Evolutionary conservation across 2,113 vertebrate species (phyloP), one percentile per base, ranked within the genome.

Genomic region (Gopherus flavomarginatus): DNA sequence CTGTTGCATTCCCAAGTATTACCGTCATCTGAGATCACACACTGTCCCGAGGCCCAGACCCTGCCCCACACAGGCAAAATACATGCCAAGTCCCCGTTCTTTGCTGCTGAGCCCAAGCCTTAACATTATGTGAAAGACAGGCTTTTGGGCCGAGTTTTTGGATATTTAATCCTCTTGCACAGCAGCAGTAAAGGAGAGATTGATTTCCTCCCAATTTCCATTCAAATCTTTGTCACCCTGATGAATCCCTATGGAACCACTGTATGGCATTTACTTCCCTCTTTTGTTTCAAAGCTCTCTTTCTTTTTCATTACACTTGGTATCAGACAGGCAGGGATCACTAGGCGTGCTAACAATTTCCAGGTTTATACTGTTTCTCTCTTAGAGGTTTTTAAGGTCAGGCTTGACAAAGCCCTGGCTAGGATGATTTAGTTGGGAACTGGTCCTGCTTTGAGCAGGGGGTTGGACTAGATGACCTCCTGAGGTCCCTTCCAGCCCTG

Each of bases 1-100:
- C 24, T 0, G 0, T 22, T 6, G 56, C 52, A 2, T 65, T 1
- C 19, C 0, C 5, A 31, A 31, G 54, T 29, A 5, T 27, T 35
- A 65, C 52, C 29, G 1, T 17, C 3, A 17, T 29, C 80, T 44
- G 8, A 56, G 21, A 77, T 44, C 42, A 24, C 69, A 42, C 9
- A 35, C 13, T n/a, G 42, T n/a, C 38, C 86, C 21, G 17, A 42
- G 35, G 38, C 38, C 10, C 75, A 24, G 42, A 11, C 35, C 69
- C 69, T 72, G n/a, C 62, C 62, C 35, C 6, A 8, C 14, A 35
- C 31, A 8, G 62, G 31, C 29, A 65, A 65, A 65, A 59, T 35
- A 65, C 62, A 16, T 35, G 13, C 31, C 31, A 65, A 35, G 31
- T 35, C 31, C 62, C 31, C 7, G 3, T 65, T 35, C 31, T 65